Evolutionary conservation across 2,888 invertebrate genomes (phyloP).

Genomic region (Campaea margaritaria): DNA sequence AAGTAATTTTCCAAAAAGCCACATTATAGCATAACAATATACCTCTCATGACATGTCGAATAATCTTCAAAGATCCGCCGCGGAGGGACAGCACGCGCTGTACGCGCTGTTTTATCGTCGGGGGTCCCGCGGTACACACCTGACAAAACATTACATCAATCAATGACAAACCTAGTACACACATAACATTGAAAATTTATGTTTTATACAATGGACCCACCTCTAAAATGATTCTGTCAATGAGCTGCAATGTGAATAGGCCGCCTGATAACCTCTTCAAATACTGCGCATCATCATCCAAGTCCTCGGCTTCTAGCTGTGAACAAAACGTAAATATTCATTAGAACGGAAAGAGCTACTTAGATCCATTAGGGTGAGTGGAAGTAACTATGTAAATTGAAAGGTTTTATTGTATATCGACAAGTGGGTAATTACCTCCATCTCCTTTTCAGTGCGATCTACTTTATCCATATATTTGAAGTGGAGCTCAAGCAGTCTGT

Average conservation of each 20-base stretch:
- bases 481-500: conserved; percentile 97
- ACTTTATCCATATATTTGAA: conserved; percentile 98
- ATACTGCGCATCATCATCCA: conserved; percentile 94
- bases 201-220: conserved; percentile 69
- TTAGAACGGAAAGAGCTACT: no score
- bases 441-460: conserved; percentile 91
- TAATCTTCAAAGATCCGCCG: conserved; percentile 96
- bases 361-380: no score
- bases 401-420: no score
- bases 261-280: conserved; percentile 96
- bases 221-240: conserved; percentile 95
- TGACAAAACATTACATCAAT: conserved; percentile 34
- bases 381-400: no score
- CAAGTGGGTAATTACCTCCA: conserved; percentile 81
- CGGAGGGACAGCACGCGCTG: conserved; percentile 95
- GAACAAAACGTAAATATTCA: not conserved
- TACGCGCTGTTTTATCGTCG: conserved; percentile 93
- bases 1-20: no score
- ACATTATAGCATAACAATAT: conserved; percentile 5
- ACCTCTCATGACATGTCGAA: conserved; percentile 97
- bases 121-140: conserved; percentile 89
- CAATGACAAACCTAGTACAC: not conserved
- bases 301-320: conserved; percentile 86
- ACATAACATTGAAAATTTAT: no score
- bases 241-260: conserved; percentile 97